Evolutionary conservation across 2,113 vertebrate species (phyloP).

Genomic region (Pavo muticus): DNA sequence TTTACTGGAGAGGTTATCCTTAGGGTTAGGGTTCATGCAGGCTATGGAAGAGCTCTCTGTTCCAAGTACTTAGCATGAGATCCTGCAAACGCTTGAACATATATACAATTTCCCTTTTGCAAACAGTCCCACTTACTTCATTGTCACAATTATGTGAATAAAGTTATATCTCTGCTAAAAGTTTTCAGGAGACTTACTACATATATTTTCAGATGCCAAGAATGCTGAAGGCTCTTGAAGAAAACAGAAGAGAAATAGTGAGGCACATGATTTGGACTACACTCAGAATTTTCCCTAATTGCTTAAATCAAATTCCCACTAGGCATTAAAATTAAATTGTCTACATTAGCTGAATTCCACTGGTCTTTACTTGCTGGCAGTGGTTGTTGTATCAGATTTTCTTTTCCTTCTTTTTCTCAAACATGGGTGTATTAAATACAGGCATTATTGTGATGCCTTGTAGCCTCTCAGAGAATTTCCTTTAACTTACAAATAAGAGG

Average conservation of each 20-base stretch:
- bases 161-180: neutral
- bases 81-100: conserved; percentile 5
- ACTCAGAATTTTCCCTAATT: conserved; percentile 64
- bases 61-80: conserved; percentile 13
- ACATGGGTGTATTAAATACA: neutral
- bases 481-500: neutral
- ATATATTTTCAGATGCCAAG: conserved; percentile 50
- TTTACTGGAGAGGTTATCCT: neutral
- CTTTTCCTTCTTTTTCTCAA: conserved; percentile 53
- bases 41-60: neutral
- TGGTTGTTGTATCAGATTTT: conserved; percentile 39
- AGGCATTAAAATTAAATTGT: conserved; percentile 67
- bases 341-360: conserved; percentile 59
- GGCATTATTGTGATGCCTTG: conserved; percentile 17
- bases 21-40: neutral
- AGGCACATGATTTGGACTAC: conserved; percentile 32
- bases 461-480: conserved; percentile 22
- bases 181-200: conserved; percentile 35
- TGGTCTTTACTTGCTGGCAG: conserved; percentile 59
- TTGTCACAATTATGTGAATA: conserved; percentile 29
- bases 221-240: conserved; percentile 13
- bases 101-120: conserved; percentile 21
- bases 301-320: conserved; percentile 68
- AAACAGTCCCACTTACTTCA: conserved; percentile 33
- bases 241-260: conserved; percentile 48